phyloP scores from a whole-genome alignment of 2,888 invertebrate genomes.

The Cinara cedri region DNA sequence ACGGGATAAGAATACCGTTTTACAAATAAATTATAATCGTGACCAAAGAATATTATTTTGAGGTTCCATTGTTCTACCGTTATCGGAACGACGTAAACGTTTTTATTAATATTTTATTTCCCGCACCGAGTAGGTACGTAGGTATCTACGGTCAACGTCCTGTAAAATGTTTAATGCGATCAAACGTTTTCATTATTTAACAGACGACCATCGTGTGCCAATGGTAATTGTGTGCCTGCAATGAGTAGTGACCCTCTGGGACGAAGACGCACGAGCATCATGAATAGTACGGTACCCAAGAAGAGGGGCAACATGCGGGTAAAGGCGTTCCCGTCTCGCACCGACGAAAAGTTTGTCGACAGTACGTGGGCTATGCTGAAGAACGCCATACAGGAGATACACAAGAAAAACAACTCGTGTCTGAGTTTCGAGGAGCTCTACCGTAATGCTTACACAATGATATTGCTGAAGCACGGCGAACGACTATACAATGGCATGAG shows the following conservation, averaged over 20 bases:
- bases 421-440: conserved; percentile 99
- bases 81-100: neutral
- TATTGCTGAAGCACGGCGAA: conserved; percentile 98
- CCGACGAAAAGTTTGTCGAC: conserved; percentile 97
- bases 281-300: conserved; percentile 51
- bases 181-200: conserved; percentile 11
- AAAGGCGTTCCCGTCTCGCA: conserved; percentile 60
- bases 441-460: conserved; percentile 99
- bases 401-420: conserved; percentile 99
- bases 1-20: neutral
- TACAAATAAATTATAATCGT: neutral
- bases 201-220: conserved; percentile 33
- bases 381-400: conserved; percentile 99
- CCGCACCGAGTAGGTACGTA: neutral
- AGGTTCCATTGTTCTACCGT: neutral
- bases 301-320: conserved; percentile 47
- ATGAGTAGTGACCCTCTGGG: conserved; percentile 48
- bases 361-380: conserved; percentile 96
- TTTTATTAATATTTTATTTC: no score
- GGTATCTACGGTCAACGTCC: neutral
- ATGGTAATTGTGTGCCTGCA: conserved; percentile 19
- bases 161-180: neutral
- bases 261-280: conserved; percentile 48
- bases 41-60: neutral
- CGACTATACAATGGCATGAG: conserved; percentile 95